phyloP scores from a whole-genome alignment of 2,888 invertebrate genomes.

The Tribolium freemani region DNA sequence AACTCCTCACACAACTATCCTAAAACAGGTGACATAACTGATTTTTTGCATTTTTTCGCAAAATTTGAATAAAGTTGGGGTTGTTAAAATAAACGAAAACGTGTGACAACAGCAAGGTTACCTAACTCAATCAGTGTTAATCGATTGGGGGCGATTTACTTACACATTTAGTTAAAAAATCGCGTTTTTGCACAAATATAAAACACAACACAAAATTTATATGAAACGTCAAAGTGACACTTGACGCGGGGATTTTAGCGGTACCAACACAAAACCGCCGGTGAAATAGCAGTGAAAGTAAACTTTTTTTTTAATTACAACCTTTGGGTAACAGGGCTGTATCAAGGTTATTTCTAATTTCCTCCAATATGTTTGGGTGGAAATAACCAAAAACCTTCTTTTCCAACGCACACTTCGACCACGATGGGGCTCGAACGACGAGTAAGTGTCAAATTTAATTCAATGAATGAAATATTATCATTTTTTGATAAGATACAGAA shows the following conservation, averaged over 20 bases:
- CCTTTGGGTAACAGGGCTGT: not conserved
- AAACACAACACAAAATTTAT: not conserved
- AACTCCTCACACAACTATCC: not conserved
- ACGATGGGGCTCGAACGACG: constrained; percentile 8
- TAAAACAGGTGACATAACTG: not conserved
- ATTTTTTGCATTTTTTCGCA: not conserved
- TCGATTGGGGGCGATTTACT: not conserved
- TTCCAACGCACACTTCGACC: not conserved
- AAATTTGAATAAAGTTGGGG: too few relatives aligned
- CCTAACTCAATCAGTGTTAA: too few relatives aligned
- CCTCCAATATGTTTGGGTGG: constrained; percentile 1
- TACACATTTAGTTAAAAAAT: constrained; percentile 15
- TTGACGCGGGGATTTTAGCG: not conserved
- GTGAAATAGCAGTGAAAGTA: not conserved
- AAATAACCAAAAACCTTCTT: not conserved
- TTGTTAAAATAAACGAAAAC: too few relatives aligned
- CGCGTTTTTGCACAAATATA: not conserved
- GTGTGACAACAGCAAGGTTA: too few relatives aligned
- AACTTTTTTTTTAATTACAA: not conserved
- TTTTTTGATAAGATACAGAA: not conserved
- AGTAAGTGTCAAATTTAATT: not conserved
- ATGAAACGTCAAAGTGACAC: not conserved
- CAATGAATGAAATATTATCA: not conserved
- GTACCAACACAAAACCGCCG: not conserved
- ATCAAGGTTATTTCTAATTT: constrained; percentile 12